These are phyloP conservation scores for Hypomesus transpacificus DNA, from an alignment of 2,113 vertebrate species.

Conservation along the genomic window DNA sequence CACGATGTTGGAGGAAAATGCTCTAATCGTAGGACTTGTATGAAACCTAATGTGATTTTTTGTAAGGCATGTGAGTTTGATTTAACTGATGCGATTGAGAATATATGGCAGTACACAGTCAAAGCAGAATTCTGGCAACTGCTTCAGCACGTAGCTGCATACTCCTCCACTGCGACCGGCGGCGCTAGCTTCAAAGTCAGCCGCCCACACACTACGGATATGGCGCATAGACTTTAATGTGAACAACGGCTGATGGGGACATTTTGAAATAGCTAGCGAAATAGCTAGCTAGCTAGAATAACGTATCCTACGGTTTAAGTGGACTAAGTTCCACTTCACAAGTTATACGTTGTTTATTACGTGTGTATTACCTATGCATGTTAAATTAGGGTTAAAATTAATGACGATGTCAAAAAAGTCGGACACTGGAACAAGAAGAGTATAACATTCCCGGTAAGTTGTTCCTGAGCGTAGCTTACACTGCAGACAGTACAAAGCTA, in stretches of 20 bases:
- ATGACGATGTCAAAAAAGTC: conserved; percentile 59
- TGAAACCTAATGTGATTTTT: no score
- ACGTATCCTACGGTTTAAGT: conserved; percentile 40
- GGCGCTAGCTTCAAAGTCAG: conserved; percentile 2
- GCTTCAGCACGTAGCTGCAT: neutral
- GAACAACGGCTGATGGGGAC: conserved; percentile 67
- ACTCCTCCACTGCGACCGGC: neutral
- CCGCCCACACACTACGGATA: conserved; percentile 48
- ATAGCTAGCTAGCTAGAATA: conserved; percentile 50
- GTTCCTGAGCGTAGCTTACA: conserved; percentile 23
- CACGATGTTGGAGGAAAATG: no score
- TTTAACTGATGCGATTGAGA: no score
- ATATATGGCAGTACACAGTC: no score
- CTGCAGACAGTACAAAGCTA: conserved; percentile 13
- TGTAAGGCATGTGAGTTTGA: no score
- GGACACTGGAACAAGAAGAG: conserved; percentile 42
- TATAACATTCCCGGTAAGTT: conserved; percentile 61
- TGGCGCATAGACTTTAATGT: conserved; percentile 58
- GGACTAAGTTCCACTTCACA: conserved; percentile 34
- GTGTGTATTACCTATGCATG: neutral
- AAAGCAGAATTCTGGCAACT: neutral
- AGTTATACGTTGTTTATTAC: conserved; percentile 2
- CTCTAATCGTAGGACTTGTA: no score
- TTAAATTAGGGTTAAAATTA: conserved; percentile 1
- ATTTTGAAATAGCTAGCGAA: conserved; percentile 69